Evolutionary conservation across 2,888 invertebrate genomes (phyloP).

Genomic region (Macrosiphum euphorbiae): DNA sequence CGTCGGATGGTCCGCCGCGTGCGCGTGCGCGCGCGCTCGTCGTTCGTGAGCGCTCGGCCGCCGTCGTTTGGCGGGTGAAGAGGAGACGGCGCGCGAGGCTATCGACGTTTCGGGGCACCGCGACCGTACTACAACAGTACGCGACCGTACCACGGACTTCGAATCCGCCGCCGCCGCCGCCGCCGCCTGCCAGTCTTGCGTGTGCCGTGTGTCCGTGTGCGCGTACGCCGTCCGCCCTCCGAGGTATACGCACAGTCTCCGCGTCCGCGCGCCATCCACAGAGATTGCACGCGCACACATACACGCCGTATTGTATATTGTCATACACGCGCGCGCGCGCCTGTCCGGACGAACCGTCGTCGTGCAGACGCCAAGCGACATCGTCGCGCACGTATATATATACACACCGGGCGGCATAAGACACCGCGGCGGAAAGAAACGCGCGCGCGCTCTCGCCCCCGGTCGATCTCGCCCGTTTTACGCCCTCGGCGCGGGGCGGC

Average conservation of each 20-base stretch:
- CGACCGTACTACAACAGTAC: not conserved
- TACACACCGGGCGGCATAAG: not conserved
- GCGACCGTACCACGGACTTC: not conserved
- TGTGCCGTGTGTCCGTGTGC: constrained; percentile 39
- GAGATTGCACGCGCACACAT: not conserved
- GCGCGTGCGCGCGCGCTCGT: not conserved
- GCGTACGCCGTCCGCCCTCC: not conserved
- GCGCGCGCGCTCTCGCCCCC: not conserved
- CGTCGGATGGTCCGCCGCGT: not conserved
- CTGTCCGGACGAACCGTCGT: no score
- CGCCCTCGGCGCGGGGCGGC: not conserved
- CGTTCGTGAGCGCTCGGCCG: not conserved
- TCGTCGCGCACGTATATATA: not conserved
- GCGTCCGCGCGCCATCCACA: not conserved
- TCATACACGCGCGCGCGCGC: not conserved
- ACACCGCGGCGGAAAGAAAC: constrained; percentile 1
- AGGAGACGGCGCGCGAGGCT: constrained; percentile 7
- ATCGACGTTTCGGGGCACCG: constrained; percentile 46
- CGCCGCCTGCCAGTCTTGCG: constrained; percentile 49
- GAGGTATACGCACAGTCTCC: not conserved
- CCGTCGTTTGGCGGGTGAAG: not conserved
- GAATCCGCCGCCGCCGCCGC: not conserved
- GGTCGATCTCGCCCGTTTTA: constrained; percentile 21
- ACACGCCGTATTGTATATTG: no score
- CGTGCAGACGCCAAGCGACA: no score